Percentiles rank a stretch among this genome's conserved stretches.
Conservation (phyloP, 2,797 vertebrate genomes). For the Hemibagrus guttatus region DNA sequence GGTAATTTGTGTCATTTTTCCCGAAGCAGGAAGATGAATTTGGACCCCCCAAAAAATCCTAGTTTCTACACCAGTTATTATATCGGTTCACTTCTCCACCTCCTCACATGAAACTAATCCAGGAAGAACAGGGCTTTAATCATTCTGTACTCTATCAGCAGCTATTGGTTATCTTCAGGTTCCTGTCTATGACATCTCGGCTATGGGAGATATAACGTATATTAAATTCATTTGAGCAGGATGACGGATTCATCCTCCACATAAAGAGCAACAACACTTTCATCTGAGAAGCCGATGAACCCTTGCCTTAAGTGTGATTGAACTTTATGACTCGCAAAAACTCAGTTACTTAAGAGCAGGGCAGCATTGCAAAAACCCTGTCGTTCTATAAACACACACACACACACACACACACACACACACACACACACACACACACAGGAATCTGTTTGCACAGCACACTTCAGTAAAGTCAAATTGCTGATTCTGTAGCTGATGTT, state of each 20-base stretch:
- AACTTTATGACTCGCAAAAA: not conserved
- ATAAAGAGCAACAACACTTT: not conserved
- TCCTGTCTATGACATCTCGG: not conserved
- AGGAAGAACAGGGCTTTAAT: not conserved
- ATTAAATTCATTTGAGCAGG: not conserved
- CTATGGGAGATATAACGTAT: not conserved
- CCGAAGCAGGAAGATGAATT: not conserved
- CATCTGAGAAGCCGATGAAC: not conserved
- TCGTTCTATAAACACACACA: not conserved
- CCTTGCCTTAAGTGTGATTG: not conserved
- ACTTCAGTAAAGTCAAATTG: not conserved
- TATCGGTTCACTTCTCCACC: not conserved
- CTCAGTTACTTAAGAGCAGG: not conserved
- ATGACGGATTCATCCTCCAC: not conserved
- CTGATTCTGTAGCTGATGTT: slow-evolving; percentile 16
- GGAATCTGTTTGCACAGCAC: slow-evolving; percentile 31
- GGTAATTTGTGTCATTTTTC: not conserved
- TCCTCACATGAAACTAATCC: not conserved
- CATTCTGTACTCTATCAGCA: not conserved
- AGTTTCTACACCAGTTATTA: not conserved
- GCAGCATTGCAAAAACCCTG: not conserved
- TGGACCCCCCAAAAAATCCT: not conserved
- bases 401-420: not conserved
- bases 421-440: not conserved
- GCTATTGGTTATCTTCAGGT: not conserved